Conservation (phyloP, 2,888 invertebrate species). For the Camponotus fellah region DNA sequence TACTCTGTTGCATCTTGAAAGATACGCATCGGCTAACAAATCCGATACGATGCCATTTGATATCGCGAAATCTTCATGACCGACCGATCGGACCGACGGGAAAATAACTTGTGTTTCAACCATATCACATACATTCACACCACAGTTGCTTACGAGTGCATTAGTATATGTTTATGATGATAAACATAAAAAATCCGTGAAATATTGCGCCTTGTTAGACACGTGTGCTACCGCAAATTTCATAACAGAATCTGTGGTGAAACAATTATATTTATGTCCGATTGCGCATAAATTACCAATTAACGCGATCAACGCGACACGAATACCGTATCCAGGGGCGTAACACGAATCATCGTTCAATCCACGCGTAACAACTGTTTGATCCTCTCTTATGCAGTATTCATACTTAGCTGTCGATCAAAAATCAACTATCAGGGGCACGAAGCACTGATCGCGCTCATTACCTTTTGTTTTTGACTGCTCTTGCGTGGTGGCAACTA, state of each 20-base stretch:
- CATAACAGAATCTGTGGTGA: not conserved
- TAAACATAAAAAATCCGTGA: not conserved
- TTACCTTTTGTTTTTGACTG: too few relatives aligned
- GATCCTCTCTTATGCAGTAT: too few relatives aligned
- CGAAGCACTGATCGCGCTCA: too few relatives aligned
- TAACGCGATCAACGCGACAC: slow-evolving; percentile 42
- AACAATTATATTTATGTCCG: not conserved
- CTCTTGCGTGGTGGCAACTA: too few relatives aligned
- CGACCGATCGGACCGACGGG: fast-evolving
- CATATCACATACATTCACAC: not conserved
- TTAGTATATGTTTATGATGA: not conserved
- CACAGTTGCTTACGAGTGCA: not conserved
- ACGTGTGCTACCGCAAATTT: not conserved
- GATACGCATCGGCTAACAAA: not conserved
- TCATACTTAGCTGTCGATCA: too few relatives aligned
- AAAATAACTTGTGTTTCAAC: not conserved
- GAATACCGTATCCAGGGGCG: slow-evolving; percentile 21
- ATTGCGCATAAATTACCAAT: slow-evolving; percentile 35
- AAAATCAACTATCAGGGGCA: too few relatives aligned
- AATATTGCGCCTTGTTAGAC: not conserved
- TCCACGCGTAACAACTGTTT: too few relatives aligned
- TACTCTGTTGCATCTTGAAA: slow-evolving; percentile 2
- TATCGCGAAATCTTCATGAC: not conserved
- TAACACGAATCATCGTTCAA: too few relatives aligned
- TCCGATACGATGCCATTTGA: fast-evolving